phyloP scores from a whole-genome alignment of 2,797 vertebrate species.

The Hozukius guyotensis region DNA sequence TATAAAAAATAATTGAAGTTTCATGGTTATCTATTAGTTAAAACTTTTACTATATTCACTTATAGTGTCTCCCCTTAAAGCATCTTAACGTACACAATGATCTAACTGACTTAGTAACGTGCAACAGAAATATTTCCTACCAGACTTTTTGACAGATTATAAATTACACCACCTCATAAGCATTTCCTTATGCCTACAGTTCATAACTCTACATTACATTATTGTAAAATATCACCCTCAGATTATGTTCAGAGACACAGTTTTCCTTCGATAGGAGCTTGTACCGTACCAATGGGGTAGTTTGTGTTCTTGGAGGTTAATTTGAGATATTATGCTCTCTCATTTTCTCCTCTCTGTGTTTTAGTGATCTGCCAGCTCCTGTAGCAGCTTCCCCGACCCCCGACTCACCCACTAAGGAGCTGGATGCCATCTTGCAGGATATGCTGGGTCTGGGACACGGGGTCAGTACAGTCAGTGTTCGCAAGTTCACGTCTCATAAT shows the following conservation, averaged over 20 bases:
- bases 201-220: neutral
- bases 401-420: conserved; percentile 73
- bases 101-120: neutral
- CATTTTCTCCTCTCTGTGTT: conserved; percentile 14
- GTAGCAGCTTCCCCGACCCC: conserved; percentile 46
- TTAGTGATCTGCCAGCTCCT: conserved; percentile 72
- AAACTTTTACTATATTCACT: too few species aligned
- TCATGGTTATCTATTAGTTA: too few species aligned
- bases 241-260: neutral
- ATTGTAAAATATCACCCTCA: neutral
- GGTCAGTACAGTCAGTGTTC: conserved; percentile 56
- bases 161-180: neutral
- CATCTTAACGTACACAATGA: neutral
- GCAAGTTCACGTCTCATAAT: neutral
- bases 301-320: neutral
- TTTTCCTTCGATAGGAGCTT: neutral
- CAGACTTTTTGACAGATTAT: neutral
- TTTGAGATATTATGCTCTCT: neutral
- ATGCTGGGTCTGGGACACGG: conserved; percentile 70
- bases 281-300: neutral
- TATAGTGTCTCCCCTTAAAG: neutral
- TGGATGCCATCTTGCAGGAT: conserved; percentile 81
- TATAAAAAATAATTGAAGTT: too few species aligned
- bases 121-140: neutral
- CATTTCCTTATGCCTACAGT: neutral